Evolutionary conservation across 2,113 vertebrate species (phyloP).

Genomic region (Sisor rabdophorus): DNA sequence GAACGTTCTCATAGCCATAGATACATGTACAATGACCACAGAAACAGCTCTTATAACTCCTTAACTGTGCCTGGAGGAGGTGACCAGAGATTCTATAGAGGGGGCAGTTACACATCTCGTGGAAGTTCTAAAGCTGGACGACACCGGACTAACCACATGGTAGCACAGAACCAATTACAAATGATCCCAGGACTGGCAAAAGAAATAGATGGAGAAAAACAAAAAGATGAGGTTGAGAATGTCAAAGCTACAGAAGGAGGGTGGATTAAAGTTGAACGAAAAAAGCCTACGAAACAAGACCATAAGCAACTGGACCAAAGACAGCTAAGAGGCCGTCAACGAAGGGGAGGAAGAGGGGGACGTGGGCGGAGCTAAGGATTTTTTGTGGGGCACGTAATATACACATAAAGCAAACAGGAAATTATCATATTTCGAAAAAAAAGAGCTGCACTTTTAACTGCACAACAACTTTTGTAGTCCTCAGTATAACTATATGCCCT

Average conservation of each 20-base stretch:
- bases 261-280: slow-evolving; percentile 90
- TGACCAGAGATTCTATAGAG: slow-evolving; percentile 45
- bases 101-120: slow-evolving; percentile 53
- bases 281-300: slow-evolving; percentile 75
- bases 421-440: not conserved
- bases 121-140: slow-evolving; percentile 60
- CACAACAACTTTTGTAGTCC: not conserved
- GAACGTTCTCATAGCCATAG: slow-evolving; percentile 68
- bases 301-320: slow-evolving; percentile 68
- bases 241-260: slow-evolving; percentile 77
- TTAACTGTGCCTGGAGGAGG: slow-evolving; percentile 51
- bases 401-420: not conserved
- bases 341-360: slow-evolving; percentile 76
- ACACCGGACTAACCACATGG: slow-evolving; percentile 57
- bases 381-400: slow-evolving; percentile 7
- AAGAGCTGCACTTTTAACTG: not conserved
- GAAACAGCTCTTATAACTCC: slow-evolving; percentile 61
- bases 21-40: slow-evolving; percentile 51
- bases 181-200: slow-evolving; percentile 84
- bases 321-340: slow-evolving; percentile 65
- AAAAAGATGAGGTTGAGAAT: slow-evolving; percentile 66
- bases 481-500: not conserved
- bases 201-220: slow-evolving; percentile 46
- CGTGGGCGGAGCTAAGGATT: slow-evolving; percentile 66
- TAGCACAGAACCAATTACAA: slow-evolving; percentile 50